Evolutionary conservation across 2,888 invertebrate genomes (phyloP), one percentile per base, ranked within the genome.

Genomic region (Gari tellinella): DNA sequence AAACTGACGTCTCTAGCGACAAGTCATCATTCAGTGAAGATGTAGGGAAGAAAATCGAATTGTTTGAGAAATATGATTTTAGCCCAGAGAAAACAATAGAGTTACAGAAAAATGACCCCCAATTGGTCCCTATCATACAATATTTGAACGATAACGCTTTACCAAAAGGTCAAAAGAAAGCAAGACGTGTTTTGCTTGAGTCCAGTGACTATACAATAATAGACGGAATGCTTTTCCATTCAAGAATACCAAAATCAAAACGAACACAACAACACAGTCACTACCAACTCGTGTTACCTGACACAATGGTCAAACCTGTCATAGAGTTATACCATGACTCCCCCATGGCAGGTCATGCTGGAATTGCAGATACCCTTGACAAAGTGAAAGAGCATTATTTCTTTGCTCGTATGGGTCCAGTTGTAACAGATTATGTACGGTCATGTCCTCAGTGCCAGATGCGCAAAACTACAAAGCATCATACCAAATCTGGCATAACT

Each of bases 361-460:
- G 70, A 45, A 73, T 78, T n/a, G 40, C 10, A n/a, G n/a, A n/a
- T n/a, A n/a, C n/a, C n/a, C n/a, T n/a, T n/a, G n/a, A n/a, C n/a
- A n/a, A n/a, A n/a, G 14, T 40, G 8, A 40, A 14, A 40, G 40
- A 40, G 40, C 40, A 40, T 40, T 40, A 12, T 14, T 40, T 40
- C 40, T 40, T 40, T 14, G 25, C 45, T 1, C 26, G 53, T 25
- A 21, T 76, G 49, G 46, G 60, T 7, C 26, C 14, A 41, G 26
- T 60, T 12, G 61, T 76, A 5, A 25, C 41, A 25, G 67, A 66
- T 14, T 76, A 67, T 63, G 76, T 72, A 0, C 48, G 31, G 5
- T 75, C 75, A 8, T 70, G 67, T 62, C 63, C 67, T 53, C 41
- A 40, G 3, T 76, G 76, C 49, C 75, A 75, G 31, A 48, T 19